Percentiles rank a stretch among this genome's conserved stretches.
Conservation (phyloP, 2,113 vertebrate species). For the Caloenas nicobarica region DNA sequence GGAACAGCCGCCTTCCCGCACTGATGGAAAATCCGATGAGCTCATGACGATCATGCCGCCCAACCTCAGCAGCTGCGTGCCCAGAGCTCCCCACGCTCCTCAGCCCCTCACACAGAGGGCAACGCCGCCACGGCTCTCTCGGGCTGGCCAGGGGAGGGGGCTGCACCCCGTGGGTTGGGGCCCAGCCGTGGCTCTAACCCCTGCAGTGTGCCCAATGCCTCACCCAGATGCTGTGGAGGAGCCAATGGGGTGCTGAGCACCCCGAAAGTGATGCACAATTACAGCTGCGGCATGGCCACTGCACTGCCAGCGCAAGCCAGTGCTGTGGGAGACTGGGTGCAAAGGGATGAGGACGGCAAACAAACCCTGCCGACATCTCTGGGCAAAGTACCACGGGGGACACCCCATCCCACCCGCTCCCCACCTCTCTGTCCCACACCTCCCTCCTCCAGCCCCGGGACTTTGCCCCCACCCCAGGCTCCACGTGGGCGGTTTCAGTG, state of each 20-base stretch:
- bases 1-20: background rate
- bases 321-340: accelerated
- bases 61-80: background rate
- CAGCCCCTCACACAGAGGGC: accelerated
- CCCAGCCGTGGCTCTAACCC: no score
- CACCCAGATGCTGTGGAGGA: accelerated
- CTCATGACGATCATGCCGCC: background rate
- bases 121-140: no score
- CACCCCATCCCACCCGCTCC: background rate
- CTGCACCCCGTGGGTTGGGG: no score
- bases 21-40: constrained; percentile 67
- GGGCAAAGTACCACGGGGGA: background rate
- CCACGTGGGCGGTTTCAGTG: background rate
- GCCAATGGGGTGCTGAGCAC: background rate
- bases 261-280: background rate
- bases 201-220: accelerated
- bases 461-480: background rate
- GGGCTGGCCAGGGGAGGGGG: background rate
- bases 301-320: accelerated
- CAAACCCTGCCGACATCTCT: background rate
- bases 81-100: background rate
- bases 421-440: background rate
- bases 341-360: background rate
- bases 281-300: background rate
- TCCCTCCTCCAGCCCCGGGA: background rate